Percentiles rank a stretch among this genome's conserved stretches.
These are phyloP conservation scores for Pristionchus exspectatus DNA, from an alignment of 2,888 invertebrate genomes.

Conservation along the genomic window DNA sequence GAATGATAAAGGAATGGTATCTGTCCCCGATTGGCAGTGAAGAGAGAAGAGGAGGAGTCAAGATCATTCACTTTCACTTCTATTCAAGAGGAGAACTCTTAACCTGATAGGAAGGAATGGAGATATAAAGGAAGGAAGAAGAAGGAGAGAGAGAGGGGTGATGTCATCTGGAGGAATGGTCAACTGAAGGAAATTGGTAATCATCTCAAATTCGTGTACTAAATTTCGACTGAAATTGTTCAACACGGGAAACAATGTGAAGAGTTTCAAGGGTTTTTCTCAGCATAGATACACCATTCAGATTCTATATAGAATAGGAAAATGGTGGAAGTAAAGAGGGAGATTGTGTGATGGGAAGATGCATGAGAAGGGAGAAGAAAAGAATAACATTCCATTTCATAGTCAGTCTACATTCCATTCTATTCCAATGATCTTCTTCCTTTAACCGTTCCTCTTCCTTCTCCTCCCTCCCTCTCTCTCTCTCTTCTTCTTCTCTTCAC, in stretches of 20 bases:
- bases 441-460: background rate
- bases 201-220: background rate
- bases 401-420: background rate
- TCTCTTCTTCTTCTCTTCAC: background rate
- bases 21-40: background rate
- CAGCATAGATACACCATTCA: background rate
- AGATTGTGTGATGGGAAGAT: background rate
- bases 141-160: background rate
- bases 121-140: background rate
- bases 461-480: background rate
- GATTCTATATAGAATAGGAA: background rate
- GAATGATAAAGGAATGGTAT: background rate
- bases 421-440: background rate
- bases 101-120: background rate
- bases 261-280: background rate
- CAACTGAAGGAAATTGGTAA: background rate
- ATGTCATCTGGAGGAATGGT: background rate
- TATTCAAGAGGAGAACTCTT: background rate
- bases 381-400: background rate
- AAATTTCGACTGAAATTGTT: too few relatives aligned
- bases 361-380: background rate
- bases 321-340: background rate
- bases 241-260: too few relatives aligned
- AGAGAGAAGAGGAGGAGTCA: conserved; percentile 26
- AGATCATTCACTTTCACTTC: background rate